Evolutionary conservation across 2,113 vertebrate species (phyloP).

Genomic region (Rhinoderma darwinii): DNA sequence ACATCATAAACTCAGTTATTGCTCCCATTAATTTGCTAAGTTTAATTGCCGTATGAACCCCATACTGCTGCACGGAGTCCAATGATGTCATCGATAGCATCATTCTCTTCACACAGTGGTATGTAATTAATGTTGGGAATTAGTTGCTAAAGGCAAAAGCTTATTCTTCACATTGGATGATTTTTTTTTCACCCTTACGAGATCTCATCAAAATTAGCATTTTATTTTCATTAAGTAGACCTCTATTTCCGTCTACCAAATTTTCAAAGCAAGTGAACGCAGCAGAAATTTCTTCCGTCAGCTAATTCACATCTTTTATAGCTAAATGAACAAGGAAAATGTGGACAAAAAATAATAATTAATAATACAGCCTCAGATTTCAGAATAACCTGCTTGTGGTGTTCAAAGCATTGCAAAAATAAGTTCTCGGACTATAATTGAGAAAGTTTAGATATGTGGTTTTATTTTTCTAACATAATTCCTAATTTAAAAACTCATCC

Average conservation of each 20-base stretch:
- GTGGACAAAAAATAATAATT: slow-evolving; percentile 18
- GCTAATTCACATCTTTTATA: slow-evolving; percentile 26
- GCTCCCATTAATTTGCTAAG: background rate
- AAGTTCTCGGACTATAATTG: background rate
- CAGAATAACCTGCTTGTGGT: background rate
- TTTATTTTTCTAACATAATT: slow-evolving; percentile 6
- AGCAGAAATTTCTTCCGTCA: slow-evolving; percentile 53
- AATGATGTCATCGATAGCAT: slow-evolving; percentile 60
- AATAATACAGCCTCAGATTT: slow-evolving; percentile 4
- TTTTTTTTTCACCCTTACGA: slow-evolving; percentile 64
- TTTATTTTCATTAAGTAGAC: slow-evolving; percentile 63
- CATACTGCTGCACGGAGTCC: slow-evolving; percentile 56
- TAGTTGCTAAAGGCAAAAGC: slow-evolving; percentile 65
- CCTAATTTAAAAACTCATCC: slow-evolving; percentile 32
- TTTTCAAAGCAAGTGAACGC: slow-evolving; percentile 63
- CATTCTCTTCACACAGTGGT: slow-evolving; percentile 61
- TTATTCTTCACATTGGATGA: slow-evolving; percentile 49
- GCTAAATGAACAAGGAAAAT: slow-evolving; percentile 16
- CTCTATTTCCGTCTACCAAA: slow-evolving; percentile 65
- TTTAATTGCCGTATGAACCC: slow-evolving; percentile 50
- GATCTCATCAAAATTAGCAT: slow-evolving; percentile 64
- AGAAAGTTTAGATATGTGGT: background rate
- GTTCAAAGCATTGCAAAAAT: background rate
- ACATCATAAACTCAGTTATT: background rate
- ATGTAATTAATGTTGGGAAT: slow-evolving; percentile 68